Percentiles rank a stretch among this genome's conserved stretches.
phyloP scores from a whole-genome alignment of 2,113 vertebrate genomes.

The Semicossyphus pulcher region DNA sequence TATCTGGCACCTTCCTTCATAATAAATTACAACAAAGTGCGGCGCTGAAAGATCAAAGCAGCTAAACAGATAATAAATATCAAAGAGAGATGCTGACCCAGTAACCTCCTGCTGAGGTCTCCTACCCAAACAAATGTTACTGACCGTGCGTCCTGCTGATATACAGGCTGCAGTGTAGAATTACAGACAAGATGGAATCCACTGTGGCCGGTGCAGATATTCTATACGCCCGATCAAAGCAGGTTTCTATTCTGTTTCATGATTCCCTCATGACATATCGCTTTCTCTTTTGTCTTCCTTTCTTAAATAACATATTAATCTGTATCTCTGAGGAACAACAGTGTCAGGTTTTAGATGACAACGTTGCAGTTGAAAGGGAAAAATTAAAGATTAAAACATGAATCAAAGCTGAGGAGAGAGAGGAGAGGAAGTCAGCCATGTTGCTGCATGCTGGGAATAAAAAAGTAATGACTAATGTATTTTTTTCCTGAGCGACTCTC shows the following conservation, averaged over 20 bases:
- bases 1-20: constrained; percentile 39
- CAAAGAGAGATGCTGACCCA: constrained; percentile 49
- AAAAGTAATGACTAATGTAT: constrained; percentile 20
- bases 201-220: constrained; percentile 39
- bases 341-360: constrained; percentile 39
- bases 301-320: constrained; percentile 56
- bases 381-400: constrained; percentile 47
- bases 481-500: constrained; percentile 1
- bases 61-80: constrained; percentile 38
- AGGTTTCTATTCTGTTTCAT: constrained; percentile 42
- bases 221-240: constrained; percentile 35
- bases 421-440: constrained; percentile 11
- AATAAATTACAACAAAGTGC: constrained; percentile 45
- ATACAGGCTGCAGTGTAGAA: constrained; percentile 13
- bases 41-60: constrained; percentile 39
- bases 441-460: constrained; percentile 7
- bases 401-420: constrained; percentile 24
- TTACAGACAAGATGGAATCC: constrained; percentile 35
- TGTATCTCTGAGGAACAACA: constrained; percentile 33
- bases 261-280: constrained; percentile 21
- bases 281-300: constrained; percentile 48
- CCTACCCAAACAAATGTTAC: constrained; percentile 13
- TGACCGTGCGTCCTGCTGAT: constrained; percentile 42
- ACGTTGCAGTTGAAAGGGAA: constrained; percentile 29
- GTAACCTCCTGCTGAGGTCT: constrained; percentile 21